Evolutionary conservation across 2,797 vertebrate genomes (phyloP).

Genomic region (Calcarius lapponicus): DNA sequence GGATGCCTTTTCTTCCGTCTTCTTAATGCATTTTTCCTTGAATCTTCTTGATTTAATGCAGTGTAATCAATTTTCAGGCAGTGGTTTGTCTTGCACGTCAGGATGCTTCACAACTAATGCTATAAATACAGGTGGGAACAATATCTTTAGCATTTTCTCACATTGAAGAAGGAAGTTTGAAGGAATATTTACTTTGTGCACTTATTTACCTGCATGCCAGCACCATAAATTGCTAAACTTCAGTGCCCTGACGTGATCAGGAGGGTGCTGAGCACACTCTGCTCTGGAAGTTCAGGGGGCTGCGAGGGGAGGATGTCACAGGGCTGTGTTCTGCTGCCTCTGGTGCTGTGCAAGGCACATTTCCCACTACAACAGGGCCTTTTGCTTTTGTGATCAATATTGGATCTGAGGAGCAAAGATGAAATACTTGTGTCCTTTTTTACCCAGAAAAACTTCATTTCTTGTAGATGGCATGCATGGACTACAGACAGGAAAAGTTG

Average conservation of each 20-base stretch:
- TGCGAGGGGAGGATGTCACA: not conserved
- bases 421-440: not conserved
- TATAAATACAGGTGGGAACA: not conserved
- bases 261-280: not conserved
- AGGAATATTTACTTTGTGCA: not conserved
- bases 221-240: not conserved
- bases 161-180: not conserved
- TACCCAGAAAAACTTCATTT: not conserved
- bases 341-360: not conserved
- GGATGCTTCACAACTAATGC: not conserved
- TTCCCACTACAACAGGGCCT: not conserved
- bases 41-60: not conserved
- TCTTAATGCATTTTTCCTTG: not conserved
- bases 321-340: not conserved
- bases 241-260: not conserved
- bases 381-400: not conserved
- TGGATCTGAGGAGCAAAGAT: not conserved
- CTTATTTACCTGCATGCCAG: not conserved
- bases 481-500: not conserved
- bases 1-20: not conserved
- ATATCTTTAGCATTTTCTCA: not conserved
- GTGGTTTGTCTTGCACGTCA: not conserved
- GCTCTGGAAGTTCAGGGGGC: not conserved
- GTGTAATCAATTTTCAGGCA: not conserved
- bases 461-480: not conserved